Conservation (phyloP, 2,888 invertebrate species). For the Uloborus plumipes region DNA sequence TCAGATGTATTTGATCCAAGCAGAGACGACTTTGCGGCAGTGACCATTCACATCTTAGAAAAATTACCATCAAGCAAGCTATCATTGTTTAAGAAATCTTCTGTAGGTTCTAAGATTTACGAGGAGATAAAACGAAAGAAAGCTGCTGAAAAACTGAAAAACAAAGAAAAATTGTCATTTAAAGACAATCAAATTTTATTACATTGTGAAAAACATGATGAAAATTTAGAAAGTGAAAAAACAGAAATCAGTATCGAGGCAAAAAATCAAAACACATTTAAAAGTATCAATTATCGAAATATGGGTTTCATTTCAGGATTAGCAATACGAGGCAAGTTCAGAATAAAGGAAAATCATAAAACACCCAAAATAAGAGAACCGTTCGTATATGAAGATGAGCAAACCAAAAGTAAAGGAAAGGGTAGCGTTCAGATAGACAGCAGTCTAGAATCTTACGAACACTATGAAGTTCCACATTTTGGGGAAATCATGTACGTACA, state of each 20-base stretch:
- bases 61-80: slow-evolving; percentile 28
- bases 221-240: not conserved
- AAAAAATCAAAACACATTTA: not conserved
- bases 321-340: slow-evolving; percentile 25
- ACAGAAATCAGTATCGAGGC: not conserved
- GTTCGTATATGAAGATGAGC: slow-evolving; percentile 17
- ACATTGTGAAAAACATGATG: not conserved
- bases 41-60: slow-evolving; percentile 19
- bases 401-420: not conserved
- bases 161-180: slow-evolving; percentile 34
- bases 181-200: slow-evolving; percentile 38
- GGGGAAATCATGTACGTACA: not conserved
- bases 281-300: slow-evolving; percentile 39
- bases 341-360: slow-evolving; percentile 17
- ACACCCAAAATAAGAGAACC: slow-evolving; percentile 34
- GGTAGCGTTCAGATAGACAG: not conserved
- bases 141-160: not conserved
- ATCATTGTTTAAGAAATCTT: slow-evolving; percentile 28
- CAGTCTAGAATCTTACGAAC: slow-evolving; percentile 1
- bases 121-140: slow-evolving; percentile 1
- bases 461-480: not conserved
- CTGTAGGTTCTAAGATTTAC: slow-evolving; percentile 27
- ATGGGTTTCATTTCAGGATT: slow-evolving; percentile 55
- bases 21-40: slow-evolving; percentile 17
- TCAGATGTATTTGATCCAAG: slow-evolving; percentile 31